A percentile compares a stretch with the other conserved stretches of the same genome.
Evolutionary conservation across 2,113 vertebrate species (phyloP).

Genomic region (Connochaetes taurinus): DNA sequence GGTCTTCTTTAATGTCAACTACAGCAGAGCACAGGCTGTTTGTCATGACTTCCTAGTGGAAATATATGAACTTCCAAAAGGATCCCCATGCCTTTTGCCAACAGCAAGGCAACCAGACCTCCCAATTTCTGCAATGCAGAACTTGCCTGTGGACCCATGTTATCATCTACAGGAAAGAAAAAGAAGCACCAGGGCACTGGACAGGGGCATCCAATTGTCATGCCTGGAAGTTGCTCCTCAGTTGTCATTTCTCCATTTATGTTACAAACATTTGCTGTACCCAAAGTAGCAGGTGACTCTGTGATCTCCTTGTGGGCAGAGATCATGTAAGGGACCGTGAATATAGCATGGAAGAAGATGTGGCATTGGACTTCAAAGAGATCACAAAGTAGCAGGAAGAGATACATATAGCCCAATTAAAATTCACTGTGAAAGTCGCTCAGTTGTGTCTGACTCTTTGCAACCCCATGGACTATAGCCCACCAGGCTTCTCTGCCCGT

Average conservation of each 20-base stretch:
- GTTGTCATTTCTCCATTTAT: background rate
- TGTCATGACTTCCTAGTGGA: background rate
- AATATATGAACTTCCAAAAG: constrained; percentile 3
- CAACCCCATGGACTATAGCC: background rate
- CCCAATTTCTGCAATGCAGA: background rate
- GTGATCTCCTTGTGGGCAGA: background rate
- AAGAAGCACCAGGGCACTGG: background rate
- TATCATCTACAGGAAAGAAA: background rate
- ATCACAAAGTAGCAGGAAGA: background rate
- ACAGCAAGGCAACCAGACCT: background rate
- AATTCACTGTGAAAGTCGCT: background rate
- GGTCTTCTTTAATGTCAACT: background rate
- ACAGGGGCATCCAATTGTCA: background rate
- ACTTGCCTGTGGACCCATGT: background rate
- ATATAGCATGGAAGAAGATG: background rate
- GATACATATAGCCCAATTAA: background rate
- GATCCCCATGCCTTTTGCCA: background rate
- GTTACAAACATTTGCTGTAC: background rate
- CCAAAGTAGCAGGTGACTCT: background rate
- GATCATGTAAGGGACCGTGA: background rate
- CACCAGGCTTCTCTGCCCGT: background rate
- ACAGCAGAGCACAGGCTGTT: background rate
- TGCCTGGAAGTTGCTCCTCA: background rate
- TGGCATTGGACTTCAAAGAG: background rate
- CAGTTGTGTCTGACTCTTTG: background rate